Base-by-base conservation (phyloP, 2,888 invertebrate genomes). In the Fragum whitleyi region DNA sequence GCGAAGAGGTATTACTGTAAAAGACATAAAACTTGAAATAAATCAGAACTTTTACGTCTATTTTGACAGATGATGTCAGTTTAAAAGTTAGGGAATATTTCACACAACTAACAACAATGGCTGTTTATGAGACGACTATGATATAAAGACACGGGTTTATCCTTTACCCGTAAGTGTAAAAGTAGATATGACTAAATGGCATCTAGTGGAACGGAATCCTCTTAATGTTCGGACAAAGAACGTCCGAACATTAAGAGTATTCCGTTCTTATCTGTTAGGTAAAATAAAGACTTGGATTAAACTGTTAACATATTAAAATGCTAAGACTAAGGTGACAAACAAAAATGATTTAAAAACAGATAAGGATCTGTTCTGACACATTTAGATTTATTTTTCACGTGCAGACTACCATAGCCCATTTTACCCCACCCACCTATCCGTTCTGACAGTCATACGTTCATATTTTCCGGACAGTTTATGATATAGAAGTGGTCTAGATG, bases 401-500 rank as follows among this genome's bases (percentile, higher is more conserved):
- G 69, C 69, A 69, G 53, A 69, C 69, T 51, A 53, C 53, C 53
- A 29, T 32, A 26, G 65, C 65, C 32, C 32, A n/a, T 39, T 32
- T 65, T 65, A 65, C 65, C 65, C 65, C 65, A 65, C 65, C 65
- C 65, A 65, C 29, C 29, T 65, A 14, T 65, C 65, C 65, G 16
- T 39, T 42, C 32, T 42, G 65, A 21, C 65, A 65, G 65, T 65
- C 65, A 65, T 65, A 65, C 36, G 36, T 65, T 65, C 65, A 65
- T 65, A 65, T 65, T 80, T 65, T 28, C 59, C 62, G 75, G 68
- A 57, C 76, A 68, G 65, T 76, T 57, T 80, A 80, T 80, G 72
- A 80, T 59, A 51, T 68, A 68, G 72, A 72, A 57, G 51, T 76
- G 73, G 73, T 80, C 76, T 74, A 81, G 39, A 74, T 74, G 77